phyloP scores from a whole-genome alignment of 2,797 vertebrate genomes.

The Lindbergichthys nudifrons region DNA sequence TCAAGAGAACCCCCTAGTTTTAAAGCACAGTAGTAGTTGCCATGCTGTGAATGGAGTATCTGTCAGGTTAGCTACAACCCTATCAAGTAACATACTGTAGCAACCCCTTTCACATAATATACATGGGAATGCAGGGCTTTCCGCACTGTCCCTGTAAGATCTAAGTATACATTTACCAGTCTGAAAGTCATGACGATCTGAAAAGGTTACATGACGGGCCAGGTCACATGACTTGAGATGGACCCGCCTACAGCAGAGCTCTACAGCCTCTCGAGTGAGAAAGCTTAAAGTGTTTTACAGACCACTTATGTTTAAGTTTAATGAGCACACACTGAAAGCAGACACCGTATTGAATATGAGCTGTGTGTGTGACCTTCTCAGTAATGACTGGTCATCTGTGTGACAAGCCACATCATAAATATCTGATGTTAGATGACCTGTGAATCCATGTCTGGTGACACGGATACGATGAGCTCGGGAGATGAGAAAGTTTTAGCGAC shows the following conservation, averaged over 20 bases:
- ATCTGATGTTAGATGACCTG: conserved; percentile 37
- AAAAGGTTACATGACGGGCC: background rate
- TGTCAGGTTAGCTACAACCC: background rate
- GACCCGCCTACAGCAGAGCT: background rate
- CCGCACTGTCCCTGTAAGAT: background rate
- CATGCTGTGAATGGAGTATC: background rate
- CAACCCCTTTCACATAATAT: background rate
- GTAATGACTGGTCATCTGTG: conserved; percentile 42
- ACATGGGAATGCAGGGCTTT: background rate
- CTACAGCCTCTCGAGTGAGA: background rate
- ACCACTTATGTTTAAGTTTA: conserved; percentile 20
- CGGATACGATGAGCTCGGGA: conserved; percentile 24
- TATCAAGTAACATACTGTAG: background rate
- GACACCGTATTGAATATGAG: conserved; percentile 22
- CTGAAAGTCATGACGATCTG: background rate
- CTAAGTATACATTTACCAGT: background rate
- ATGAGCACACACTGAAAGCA: conserved; percentile 20
- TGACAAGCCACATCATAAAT: conserved; percentile 40
- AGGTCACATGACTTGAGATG: background rate
- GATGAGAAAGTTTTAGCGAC: conserved; percentile 36
- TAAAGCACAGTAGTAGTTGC: background rate
- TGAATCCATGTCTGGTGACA: conserved; percentile 40
- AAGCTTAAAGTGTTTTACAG: conserved; percentile 5
- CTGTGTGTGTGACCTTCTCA: conserved; percentile 19
- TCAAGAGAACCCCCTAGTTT: background rate